Evolutionary conservation across 2,113 vertebrate species (phyloP), one percentile per base, ranked within the genome.

Genomic region (Apteryx mantelli): DNA sequence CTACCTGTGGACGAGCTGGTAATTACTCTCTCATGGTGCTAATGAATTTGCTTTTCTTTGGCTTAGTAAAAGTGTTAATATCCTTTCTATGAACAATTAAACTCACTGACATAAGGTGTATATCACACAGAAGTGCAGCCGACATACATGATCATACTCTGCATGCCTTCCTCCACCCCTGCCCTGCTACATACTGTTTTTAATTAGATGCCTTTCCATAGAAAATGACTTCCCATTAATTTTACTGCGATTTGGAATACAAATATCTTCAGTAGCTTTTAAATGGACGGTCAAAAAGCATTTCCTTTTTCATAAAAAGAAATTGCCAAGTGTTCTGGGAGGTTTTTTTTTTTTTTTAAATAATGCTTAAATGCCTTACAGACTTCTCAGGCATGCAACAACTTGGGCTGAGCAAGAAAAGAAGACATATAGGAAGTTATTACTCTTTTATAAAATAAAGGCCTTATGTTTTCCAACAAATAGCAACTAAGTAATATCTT

Each of bases 21-120:
- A 76, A 81, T 91, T 46, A 24, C 73, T 78, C 71, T 93, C 63
- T 73, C 34, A 11, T 73, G 82, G 95, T 94, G 71, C 56, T 70
- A 97, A 93, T 92, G 77, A 21, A 76, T 97, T 96, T 94, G 61
- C 61, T 97, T 93, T 76, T 24, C 75, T 84, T 87, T 82, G 83
- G 46, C 46, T 88, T 58, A 83, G 87, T 85, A 36, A 42, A 79
- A 90, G 40, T 5, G 50, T 77, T 85, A 42, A 71, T 58, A 50
- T 77, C 38, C 55, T 89, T 92, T 13, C 83, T 79, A 11, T 11
- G 86, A 65, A 18, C 52, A 78, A 9, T 44, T 61, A 89, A 48
- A 58, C 46, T 74, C 36, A 18, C 13, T 58, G 66, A 44, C 74
- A 7, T 32, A 42, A 90, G 17, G n/a, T 70, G 69, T 71, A 7